phyloP scores from a whole-genome alignment of 2,888 invertebrate genomes.

The Drosophila prolongata region DNA sequence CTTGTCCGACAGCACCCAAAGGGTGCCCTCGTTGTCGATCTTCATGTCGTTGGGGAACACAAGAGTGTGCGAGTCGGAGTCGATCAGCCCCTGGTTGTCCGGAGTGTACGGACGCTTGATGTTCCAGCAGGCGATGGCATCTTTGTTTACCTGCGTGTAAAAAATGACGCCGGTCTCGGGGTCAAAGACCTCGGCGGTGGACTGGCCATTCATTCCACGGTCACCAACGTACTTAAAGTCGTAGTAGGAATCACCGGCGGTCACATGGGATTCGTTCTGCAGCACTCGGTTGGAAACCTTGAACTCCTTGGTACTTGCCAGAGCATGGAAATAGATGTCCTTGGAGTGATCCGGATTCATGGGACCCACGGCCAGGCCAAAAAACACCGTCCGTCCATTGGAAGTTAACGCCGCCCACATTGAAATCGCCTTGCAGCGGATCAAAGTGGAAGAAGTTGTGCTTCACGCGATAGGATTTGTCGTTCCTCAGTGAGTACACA shows the following conservation, averaged over 20 bases:
- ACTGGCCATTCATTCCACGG: constrained; percentile 89
- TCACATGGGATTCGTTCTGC: constrained; percentile 89
- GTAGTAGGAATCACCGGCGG: constrained; percentile 88
- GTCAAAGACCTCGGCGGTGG: constrained; percentile 90
- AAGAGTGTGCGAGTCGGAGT: constrained; percentile 88
- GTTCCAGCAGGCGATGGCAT: constrained; percentile 94
- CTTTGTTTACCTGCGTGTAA: constrained; percentile 91
- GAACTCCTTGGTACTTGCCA: constrained; percentile 92
- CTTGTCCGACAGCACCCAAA: constrained; percentile 92
- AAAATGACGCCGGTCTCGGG: constrained; percentile 89
- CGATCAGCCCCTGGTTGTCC: constrained; percentile 88
- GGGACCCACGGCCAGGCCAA: constrained; percentile 89
- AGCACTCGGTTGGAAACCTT: constrained; percentile 90
- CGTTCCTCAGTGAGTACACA: constrained; percentile 90
- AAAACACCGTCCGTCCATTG: constrained; percentile 95
- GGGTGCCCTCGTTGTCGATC: constrained; percentile 87
- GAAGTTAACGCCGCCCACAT: constrained; percentile 91
- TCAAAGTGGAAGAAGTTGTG: constrained; percentile 95
- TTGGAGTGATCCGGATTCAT: constrained; percentile 86
- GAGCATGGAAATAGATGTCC: constrained; percentile 92
- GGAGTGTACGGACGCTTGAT: constrained; percentile 87
- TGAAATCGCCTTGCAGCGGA: constrained; percentile 90
- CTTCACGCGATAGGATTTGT: constrained; percentile 91
- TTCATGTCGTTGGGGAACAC: constrained; percentile 92
- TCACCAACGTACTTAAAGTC: constrained; percentile 90